Percentiles rank a stretch among this genome's conserved stretches.
Conservation (phyloP, 2,888 invertebrate genomes). For the Anthrax anthrax region DNA sequence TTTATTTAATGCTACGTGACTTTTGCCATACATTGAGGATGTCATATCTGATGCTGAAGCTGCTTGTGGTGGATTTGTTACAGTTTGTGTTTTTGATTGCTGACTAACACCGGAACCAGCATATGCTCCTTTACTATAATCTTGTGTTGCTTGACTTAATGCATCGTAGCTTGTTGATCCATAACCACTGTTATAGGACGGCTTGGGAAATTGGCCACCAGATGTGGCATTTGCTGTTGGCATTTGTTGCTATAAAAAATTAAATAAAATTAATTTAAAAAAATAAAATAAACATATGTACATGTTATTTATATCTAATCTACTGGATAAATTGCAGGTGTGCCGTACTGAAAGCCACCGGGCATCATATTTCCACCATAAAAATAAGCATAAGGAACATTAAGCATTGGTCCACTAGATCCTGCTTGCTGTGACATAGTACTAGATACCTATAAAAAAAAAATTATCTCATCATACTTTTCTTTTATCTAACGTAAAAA, state of each 20-base stretch:
- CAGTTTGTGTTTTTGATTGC: slow-evolving; percentile 33
- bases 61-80: slow-evolving; percentile 37
- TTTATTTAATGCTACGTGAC: slow-evolving; percentile 76
- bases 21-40: slow-evolving; percentile 74
- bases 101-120: slow-evolving; percentile 32
- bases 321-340: slow-evolving; percentile 55
- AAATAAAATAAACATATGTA: neutral
- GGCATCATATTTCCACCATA: slow-evolving; percentile 53
- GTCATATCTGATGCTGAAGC: slow-evolving; percentile 55
- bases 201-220: slow-evolving; percentile 56
- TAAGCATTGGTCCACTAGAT: slow-evolving; percentile 33
- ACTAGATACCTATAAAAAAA: slow-evolving; percentile 43
- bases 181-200: slow-evolving; percentile 45
- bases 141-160: slow-evolving; percentile 32
- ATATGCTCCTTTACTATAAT: slow-evolving; percentile 34
- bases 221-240: slow-evolving; percentile 59
- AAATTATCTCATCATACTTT: neutral
- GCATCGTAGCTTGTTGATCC: slow-evolving; percentile 49
- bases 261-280: neutral
- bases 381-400: slow-evolving; percentile 42
- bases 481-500: neutral
- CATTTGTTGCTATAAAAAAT: slow-evolving; percentile 40
- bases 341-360: slow-evolving; percentile 55
- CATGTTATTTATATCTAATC: slow-evolving; percentile 18
- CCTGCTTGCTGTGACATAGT: slow-evolving; percentile 54